A percentile compares a stretch with the other conserved stretches of the same genome.
Conservation (phyloP, 2,113 vertebrate species). For the Chionodraco myersi region DNA sequence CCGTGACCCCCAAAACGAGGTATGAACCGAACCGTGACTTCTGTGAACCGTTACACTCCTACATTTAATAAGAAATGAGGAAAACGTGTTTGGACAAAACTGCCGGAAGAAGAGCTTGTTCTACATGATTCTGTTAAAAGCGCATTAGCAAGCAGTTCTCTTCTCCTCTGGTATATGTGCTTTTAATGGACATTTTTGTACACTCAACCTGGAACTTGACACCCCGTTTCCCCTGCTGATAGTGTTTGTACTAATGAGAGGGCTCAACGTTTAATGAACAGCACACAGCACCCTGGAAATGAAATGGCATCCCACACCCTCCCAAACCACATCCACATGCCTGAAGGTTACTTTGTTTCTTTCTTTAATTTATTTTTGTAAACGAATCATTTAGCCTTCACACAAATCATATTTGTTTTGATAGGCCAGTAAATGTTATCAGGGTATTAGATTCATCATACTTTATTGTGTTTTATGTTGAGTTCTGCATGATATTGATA, state of each 20-base stretch:
- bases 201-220: slow-evolving; percentile 5
- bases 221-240: slow-evolving; percentile 29
- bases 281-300: slow-evolving; percentile 49
- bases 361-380: not conserved
- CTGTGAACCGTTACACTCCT: no score
- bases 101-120: not conserved
- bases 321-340: slow-evolving; percentile 53
- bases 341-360: not conserved
- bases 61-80: slow-evolving; percentile 28
- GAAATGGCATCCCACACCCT: slow-evolving; percentile 12
- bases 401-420: not conserved
- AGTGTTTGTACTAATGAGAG: slow-evolving; percentile 67
- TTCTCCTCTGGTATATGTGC: not conserved
- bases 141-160: not conserved
- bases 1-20: no score
- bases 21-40: no score
- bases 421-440: not conserved
- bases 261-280: slow-evolving; percentile 41
- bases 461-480: not conserved
- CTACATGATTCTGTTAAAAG: not conserved
- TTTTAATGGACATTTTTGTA: slow-evolving; percentile 5
- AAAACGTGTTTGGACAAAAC: slow-evolving; percentile 3
- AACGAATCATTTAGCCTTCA: not conserved
- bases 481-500: no score
- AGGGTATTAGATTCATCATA: not conserved